Conservation (phyloP, 2,888 invertebrate species). For the Xestia xanthographa region DNA sequence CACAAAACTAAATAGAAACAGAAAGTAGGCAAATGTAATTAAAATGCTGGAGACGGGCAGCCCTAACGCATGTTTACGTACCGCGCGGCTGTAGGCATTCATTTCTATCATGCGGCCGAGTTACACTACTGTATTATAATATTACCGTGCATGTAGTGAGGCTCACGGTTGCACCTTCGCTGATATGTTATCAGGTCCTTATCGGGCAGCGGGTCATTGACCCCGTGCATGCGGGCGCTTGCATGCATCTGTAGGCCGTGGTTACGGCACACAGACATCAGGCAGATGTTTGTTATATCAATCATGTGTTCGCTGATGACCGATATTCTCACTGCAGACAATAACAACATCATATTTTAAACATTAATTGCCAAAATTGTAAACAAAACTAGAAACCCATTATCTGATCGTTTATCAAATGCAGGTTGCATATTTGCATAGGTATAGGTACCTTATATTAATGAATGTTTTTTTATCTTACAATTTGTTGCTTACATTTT, state of each 20-base stretch:
- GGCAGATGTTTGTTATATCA: constrained; percentile 36
- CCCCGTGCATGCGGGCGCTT: constrained; percentile 62
- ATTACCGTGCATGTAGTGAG: too few relatives aligned
- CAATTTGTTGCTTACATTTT: too few relatives aligned
- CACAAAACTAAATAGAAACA: too few relatives aligned
- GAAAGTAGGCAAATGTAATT: too few relatives aligned
- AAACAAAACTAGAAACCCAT: constrained; percentile 12
- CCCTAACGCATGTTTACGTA: too few relatives aligned
- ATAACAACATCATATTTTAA: constrained; percentile 15
- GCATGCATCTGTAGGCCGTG: constrained; percentile 41
- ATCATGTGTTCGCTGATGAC: constrained; percentile 11
- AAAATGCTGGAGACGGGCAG: too few relatives aligned
- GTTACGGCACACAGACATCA: constrained; percentile 17
- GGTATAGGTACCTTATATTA: too few relatives aligned
- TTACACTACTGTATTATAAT: too few relatives aligned
- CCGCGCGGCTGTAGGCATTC: too few relatives aligned
- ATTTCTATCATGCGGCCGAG: too few relatives aligned
- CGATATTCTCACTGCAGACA: constrained; percentile 27
- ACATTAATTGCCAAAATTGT: constrained; percentile 20
- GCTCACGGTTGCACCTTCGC: constrained; percentile 60
- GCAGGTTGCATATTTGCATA: too few relatives aligned
- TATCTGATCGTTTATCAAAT: constrained; percentile 9
- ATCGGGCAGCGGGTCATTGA: constrained; percentile 58
- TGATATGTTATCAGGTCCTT: constrained; percentile 64
- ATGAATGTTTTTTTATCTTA: too few relatives aligned